These are phyloP conservation scores for Acrobasis consociella DNA, from an alignment of 2,888 invertebrate genomes.

Conservation along the genomic window DNA sequence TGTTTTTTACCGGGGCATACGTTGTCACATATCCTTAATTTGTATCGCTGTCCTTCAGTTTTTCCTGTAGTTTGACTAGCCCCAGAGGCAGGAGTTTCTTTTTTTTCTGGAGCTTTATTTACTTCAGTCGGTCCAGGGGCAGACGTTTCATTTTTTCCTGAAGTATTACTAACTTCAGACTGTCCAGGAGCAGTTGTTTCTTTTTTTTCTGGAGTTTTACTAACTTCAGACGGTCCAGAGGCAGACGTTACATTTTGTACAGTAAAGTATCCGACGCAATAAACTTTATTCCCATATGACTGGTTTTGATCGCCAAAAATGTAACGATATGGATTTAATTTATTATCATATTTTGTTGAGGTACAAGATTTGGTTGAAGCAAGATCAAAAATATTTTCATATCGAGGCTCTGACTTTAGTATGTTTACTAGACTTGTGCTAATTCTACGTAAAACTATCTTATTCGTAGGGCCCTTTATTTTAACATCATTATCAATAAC, in stretches of 20 bases:
- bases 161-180: slow-evolving; percentile 26
- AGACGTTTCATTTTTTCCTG: slow-evolving; percentile 43
- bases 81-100: slow-evolving; percentile 32
- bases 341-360: slow-evolving; percentile 37
- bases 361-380: slow-evolving; percentile 49
- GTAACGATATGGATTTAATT: slow-evolving; percentile 53
- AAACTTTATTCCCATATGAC: slow-evolving; percentile 51
- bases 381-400: slow-evolving; percentile 19
- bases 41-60: slow-evolving; percentile 42
- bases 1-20: slow-evolving; percentile 41
- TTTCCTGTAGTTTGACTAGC: slow-evolving; percentile 33
- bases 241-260: slow-evolving; percentile 47
- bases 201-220: slow-evolving; percentile 41
- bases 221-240: not conserved
- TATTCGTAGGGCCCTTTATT: not conserved
- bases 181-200: slow-evolving; percentile 28
- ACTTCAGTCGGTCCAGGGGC: not conserved
- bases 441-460: slow-evolving; percentile 25
- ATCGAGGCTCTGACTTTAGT: slow-evolving; percentile 29
- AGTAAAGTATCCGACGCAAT: slow-evolving; percentile 65
- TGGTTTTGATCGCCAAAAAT: slow-evolving; percentile 52
- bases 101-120: slow-evolving; percentile 40
- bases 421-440: slow-evolving; percentile 40
- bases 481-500: not conserved
- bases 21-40: slow-evolving; percentile 44